Percentiles rank a stretch among this genome's conserved stretches.
Evolutionary conservation across 1,140 invertebrate species (phyloP).

Genomic region (Drosophila carrolli): DNA sequence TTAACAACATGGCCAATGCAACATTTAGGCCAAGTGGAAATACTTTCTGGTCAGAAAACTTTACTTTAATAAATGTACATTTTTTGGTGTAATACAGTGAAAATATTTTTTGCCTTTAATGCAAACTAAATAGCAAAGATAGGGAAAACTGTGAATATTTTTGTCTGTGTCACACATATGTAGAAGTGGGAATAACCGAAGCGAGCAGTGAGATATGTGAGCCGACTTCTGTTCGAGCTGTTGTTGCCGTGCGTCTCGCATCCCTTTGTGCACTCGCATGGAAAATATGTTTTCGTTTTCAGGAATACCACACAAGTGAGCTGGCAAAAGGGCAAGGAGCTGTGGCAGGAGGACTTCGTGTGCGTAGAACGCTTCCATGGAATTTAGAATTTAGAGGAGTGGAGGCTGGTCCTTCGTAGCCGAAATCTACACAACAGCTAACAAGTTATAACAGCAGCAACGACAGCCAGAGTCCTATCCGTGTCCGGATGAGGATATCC

Average conservation of each 20-base stretch:
- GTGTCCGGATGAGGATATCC: background rate
- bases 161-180: background rate
- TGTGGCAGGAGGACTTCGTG: background rate
- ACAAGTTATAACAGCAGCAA: conserved; percentile 70
- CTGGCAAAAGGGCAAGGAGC: background rate
- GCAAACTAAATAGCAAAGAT: no score
- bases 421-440: conserved; percentile 68
- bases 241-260: conserved; percentile 51
- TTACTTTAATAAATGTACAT: no score
- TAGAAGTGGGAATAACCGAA: conserved; percentile 19
- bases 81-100: no score
- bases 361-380: no score
- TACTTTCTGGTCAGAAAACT: no score
- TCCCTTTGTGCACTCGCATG: conserved; percentile 77
- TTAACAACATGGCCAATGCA: no score
- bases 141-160: background rate
- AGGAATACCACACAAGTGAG: conserved; percentile 65
- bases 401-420: conserved; percentile 5
- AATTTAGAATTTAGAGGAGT: background rate
- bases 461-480: conserved; percentile 13
- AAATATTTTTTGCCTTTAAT: no score
- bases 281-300: conserved; percentile 80
- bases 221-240: conserved; percentile 15
- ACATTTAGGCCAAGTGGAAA: no score
- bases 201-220: conserved; percentile 46